Conservation (phyloP, 2,113 vertebrate species). For the Rhea americana region DNA sequence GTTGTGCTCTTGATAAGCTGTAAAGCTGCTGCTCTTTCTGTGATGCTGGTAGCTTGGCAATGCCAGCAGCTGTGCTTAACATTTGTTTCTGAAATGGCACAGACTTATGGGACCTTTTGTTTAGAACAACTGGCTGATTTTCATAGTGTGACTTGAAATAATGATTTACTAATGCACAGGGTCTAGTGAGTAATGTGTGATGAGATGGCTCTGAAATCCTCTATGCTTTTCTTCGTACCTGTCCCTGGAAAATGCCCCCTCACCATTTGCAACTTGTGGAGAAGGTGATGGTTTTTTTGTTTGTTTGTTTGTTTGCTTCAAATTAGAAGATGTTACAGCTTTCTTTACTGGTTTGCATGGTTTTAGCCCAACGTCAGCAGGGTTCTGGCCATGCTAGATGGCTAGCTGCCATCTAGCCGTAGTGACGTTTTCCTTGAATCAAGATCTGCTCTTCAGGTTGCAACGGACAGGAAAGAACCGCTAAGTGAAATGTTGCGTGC, state of each 20-base stretch:
- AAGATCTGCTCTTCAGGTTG: neutral
- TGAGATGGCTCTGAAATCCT: neutral
- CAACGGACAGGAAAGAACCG: neutral
- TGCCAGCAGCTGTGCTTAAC: neutral
- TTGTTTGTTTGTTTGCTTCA: too few relatives aligned
- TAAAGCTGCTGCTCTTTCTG: neutral
- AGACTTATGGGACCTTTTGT: neutral
- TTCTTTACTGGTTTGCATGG: neutral
- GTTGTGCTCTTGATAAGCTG: neutral
- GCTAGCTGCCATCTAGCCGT: neutral
- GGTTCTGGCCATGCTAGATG: neutral
- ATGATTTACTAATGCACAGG: neutral
- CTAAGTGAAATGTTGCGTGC: accelerated
- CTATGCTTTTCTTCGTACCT: neutral
- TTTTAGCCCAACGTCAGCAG: neutral
- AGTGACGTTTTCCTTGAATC: neutral
- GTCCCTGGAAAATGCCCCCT: neutral
- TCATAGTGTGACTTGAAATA: neutral
- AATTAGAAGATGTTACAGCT: neutral
- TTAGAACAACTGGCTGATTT: neutral
- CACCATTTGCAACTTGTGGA: neutral
- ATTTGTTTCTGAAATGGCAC: neutral
- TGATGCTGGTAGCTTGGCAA: neutral
- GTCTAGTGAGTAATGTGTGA: neutral
- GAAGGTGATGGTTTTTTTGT: neutral